phyloP scores from a whole-genome alignment of 2,797 vertebrate species.

The Phalloptychus januarius region DNA sequence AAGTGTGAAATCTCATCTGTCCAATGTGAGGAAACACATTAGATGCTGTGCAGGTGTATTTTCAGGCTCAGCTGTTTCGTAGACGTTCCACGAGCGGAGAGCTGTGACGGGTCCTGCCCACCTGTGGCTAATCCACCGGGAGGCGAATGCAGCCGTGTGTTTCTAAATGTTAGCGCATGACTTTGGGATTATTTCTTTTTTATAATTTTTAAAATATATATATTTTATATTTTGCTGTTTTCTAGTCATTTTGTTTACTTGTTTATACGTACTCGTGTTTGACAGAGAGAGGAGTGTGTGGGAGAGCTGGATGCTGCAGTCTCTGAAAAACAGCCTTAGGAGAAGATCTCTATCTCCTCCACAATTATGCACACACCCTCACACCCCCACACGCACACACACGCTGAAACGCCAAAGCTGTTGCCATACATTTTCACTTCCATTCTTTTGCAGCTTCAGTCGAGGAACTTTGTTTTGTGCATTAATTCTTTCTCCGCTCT shows the following conservation, averaged over 20 bases:
- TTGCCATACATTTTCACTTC: slow-evolving; percentile 7
- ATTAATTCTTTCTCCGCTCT: slow-evolving; percentile 26
- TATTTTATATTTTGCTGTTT: slow-evolving; percentile 48
- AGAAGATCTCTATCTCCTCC: slow-evolving; percentile 44
- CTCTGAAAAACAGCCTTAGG: slow-evolving; percentile 68
- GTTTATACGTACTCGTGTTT: slow-evolving; percentile 24
- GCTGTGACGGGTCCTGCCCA: slow-evolving; percentile 78
- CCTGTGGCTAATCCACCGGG: slow-evolving; percentile 73
- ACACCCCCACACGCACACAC: slow-evolving; percentile 2
- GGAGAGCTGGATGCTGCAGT: slow-evolving; percentile 70
- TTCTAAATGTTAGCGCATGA: not conserved
- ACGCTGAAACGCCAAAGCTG: slow-evolving; percentile 14
- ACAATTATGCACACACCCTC: slow-evolving; percentile 23
- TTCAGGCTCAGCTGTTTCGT: slow-evolving; percentile 74
- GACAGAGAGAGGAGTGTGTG: slow-evolving; percentile 45
- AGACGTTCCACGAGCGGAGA: too few species aligned
- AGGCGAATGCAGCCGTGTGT: slow-evolving; percentile 36
- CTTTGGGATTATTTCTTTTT: not conserved
- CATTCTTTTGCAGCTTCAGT: slow-evolving; percentile 7
- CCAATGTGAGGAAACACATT: slow-evolving; percentile 46
- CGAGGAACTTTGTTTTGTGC: slow-evolving; percentile 1
- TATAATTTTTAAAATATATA: too few species aligned
- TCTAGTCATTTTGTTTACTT: slow-evolving; percentile 40
- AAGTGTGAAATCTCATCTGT: slow-evolving; percentile 24
- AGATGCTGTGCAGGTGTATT: slow-evolving; percentile 61